Percentiles rank a stretch among this genome's conserved stretches.
These are phyloP conservation scores for Lepisosteus oculatus DNA, from an alignment of 2,113 vertebrate species.

Conservation along the genomic window DNA sequence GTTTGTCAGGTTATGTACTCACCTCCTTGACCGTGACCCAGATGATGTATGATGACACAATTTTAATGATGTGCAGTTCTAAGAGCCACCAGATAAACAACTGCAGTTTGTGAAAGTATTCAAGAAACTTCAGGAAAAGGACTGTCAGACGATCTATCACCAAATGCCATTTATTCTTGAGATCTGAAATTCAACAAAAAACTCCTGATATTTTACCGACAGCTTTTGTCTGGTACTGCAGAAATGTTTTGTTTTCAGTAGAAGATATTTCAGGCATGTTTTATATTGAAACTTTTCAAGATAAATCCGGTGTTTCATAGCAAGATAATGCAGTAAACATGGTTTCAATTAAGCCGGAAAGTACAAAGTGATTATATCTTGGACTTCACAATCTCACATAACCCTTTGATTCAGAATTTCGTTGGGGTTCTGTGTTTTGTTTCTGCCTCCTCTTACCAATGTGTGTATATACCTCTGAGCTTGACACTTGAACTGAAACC, in stretches of 20 bases:
- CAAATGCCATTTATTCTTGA: constrained; percentile 93
- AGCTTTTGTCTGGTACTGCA: background rate
- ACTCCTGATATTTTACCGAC: background rate
- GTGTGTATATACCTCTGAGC: too few species aligned
- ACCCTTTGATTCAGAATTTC: too few species aligned
- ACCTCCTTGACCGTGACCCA: constrained; percentile 89
- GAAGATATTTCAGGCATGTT: constrained; percentile 16
- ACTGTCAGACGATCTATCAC: constrained; percentile 94
- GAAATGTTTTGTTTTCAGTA: background rate
- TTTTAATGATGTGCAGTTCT: constrained; percentile 96
- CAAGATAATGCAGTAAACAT: too few species aligned
- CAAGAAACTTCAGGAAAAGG: constrained; percentile 92
- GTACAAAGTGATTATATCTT: too few species aligned
- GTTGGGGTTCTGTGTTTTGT: too few species aligned
- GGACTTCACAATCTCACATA: too few species aligned
- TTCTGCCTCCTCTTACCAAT: too few species aligned
- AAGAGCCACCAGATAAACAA: constrained; percentile 95
- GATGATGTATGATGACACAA: constrained; percentile 91
- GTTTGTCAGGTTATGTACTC: constrained; percentile 27
- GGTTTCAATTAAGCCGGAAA: too few species aligned
- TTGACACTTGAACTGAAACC: too few species aligned
- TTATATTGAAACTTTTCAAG: constrained; percentile 13
- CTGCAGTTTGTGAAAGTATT: constrained; percentile 94
- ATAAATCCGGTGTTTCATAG: too few species aligned
- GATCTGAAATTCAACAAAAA: constrained; percentile 59